phyloP scores from a whole-genome alignment of 1,140 invertebrate genomes.

The Pomacea maculata region DNA sequence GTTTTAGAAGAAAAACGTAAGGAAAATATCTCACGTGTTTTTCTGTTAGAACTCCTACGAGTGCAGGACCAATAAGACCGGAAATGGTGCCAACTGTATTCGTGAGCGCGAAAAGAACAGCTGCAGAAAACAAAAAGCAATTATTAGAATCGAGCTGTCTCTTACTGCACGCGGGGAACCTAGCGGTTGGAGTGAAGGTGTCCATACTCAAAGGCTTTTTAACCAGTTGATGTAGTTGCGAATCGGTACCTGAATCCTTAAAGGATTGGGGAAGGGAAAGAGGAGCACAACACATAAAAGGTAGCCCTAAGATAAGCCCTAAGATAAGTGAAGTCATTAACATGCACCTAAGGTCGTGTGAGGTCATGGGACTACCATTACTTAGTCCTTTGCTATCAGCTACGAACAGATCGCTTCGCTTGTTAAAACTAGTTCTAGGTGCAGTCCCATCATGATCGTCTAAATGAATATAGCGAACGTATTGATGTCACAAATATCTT shows the following conservation, averaged over 20 bases:
- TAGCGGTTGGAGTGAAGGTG: neutral
- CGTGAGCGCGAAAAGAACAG: conserved; percentile 80
- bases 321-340: no score
- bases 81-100: conserved; percentile 87
- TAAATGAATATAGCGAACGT: conserved; percentile 82
- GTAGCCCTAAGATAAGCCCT: no score
- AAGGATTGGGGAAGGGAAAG: no score
- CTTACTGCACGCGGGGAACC: neutral
- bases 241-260: neutral
- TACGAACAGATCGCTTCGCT: neutral
- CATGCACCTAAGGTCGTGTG: no score
- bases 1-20: neutral
- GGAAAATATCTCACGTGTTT: conserved; percentile 34
- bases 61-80: conserved; percentile 82
- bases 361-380: no score
- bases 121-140: conserved; percentile 4
- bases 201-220: neutral
- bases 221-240: neutral
- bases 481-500: conserved; percentile 83
- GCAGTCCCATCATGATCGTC: conserved; percentile 32
- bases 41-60: conserved; percentile 79
- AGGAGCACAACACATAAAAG: no score
- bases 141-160: neutral
- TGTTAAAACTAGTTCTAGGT: neutral
- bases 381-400: no score